Evolutionary conservation across 2,113 vertebrate genomes (phyloP), one percentile per base, ranked within the genome.

Genomic region (Pyxicephalus adspersus): DNA sequence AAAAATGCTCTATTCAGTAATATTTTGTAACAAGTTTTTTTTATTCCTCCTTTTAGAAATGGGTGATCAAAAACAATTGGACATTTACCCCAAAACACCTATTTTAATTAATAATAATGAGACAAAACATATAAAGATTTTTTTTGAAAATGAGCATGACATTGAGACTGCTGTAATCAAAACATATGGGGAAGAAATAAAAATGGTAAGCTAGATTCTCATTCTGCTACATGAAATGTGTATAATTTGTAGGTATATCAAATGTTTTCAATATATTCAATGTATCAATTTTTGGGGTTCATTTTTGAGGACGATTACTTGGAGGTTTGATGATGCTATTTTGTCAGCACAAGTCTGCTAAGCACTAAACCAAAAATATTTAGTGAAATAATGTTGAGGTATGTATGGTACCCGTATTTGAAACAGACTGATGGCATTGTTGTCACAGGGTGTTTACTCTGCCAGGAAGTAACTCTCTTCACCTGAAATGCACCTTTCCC

Each of bases 41-140:
- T 34, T 45, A 45, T 79, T 68, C 34, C 45, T 1, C 38, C 1
- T 23, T 45, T 4, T 86, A 95, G 92, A 90, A 82, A 80, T 80
- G 13, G 55, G 50, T 58, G 74, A 68, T 81, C 58, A 90, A 84
- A 89, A 87, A 3, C 77, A 91, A 3, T 82, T 97, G 38, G 85
- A 55, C 1, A 76, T 97, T 64, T 64, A 83, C 4, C 85, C 96
- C 85, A 90, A 85, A 22, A 76, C 29, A 50, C 89, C 93, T 4
- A n/a, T 92, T 51, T 22, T 22, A 61, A 74, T 95, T 77, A 86
- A 84, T 64, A 83, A 85, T 72, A 89, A 63, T 75, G 89, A 89
- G 86, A 92, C 83, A 60, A 91, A 80, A 57, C 92, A 85, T 28
- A 77, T 97, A 29, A 86, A 91, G 88, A 87, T 99, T 81, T 83